Conservation (phyloP, 2,797 vertebrate species). For the Streptopelia turtur region DNA sequence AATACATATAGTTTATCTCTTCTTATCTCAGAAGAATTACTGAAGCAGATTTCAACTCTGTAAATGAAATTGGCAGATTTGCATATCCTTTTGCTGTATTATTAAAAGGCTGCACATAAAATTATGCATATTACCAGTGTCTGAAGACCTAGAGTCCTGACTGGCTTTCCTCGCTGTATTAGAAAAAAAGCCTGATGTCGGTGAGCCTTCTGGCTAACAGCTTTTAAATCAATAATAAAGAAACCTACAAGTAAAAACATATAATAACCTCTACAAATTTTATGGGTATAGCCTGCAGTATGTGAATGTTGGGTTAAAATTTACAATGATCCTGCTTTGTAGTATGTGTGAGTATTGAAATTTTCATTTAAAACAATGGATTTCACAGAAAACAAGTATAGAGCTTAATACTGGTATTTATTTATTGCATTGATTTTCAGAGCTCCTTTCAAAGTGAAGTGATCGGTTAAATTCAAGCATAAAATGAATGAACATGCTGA, state of each 20-base stretch:
- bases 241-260: constrained; percentile 34
- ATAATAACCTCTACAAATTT: constrained; percentile 23
- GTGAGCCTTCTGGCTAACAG: constrained; percentile 29
- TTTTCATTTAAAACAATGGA: constrained; percentile 36
- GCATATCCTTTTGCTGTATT: constrained; percentile 53
- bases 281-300: neutral
- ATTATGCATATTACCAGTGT: constrained; percentile 17
- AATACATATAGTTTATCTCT: constrained; percentile 40
- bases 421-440: constrained; percentile 35
- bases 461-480: neutral
- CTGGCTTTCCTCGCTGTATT: neutral
- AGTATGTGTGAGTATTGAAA: neutral
- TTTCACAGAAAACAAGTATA: neutral
- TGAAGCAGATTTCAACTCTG: constrained; percentile 48
- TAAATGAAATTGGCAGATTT: constrained; percentile 54
- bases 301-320: constrained; percentile 21
- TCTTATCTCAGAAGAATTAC: constrained; percentile 52
- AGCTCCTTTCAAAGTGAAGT: neutral
- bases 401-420: neutral
- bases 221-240: constrained; percentile 36
- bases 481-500: neutral
- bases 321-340: constrained; percentile 11
- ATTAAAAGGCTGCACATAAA: constrained; percentile 44
- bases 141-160: neutral
- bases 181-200: neutral